phyloP scores from a whole-genome alignment of 2,113 vertebrate genomes.

The Helogale parvula region DNA sequence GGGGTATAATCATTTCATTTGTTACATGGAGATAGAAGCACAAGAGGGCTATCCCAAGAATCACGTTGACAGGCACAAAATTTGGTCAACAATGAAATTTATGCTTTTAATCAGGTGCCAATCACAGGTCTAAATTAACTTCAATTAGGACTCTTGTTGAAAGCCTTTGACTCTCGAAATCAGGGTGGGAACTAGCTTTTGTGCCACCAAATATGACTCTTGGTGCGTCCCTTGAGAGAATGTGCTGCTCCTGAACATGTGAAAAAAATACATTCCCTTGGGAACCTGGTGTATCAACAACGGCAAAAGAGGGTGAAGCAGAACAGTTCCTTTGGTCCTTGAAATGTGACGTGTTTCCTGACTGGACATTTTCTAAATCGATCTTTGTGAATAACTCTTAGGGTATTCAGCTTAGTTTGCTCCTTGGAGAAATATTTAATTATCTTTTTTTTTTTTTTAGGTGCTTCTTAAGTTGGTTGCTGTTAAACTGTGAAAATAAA shows the following conservation, averaged over 20 bases:
- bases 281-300: constrained; percentile 5
- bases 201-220: background rate
- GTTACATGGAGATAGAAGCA: background rate
- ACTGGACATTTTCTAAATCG: constrained; percentile 55
- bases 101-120: background rate
- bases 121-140: constrained; percentile 8
- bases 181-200: background rate
- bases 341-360: constrained; percentile 59
- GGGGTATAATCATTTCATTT: background rate
- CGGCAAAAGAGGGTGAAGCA: background rate
- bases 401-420: constrained; percentile 75
- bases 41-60: background rate
- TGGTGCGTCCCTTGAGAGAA: background rate
- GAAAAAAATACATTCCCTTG: background rate
- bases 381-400: constrained; percentile 34
- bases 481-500: constrained; percentile 84
- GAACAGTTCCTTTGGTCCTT: background rate
- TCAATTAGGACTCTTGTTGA: constrained; percentile 20
- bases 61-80: background rate
- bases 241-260: background rate
- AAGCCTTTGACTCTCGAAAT: background rate
- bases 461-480: constrained; percentile 71
- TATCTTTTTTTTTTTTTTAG: constrained; percentile 72
- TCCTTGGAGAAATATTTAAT: constrained; percentile 69
- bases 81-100: background rate